Evolutionary conservation across 2,113 vertebrate species (phyloP).

Genomic region (Hippocampus abdominalis): DNA sequence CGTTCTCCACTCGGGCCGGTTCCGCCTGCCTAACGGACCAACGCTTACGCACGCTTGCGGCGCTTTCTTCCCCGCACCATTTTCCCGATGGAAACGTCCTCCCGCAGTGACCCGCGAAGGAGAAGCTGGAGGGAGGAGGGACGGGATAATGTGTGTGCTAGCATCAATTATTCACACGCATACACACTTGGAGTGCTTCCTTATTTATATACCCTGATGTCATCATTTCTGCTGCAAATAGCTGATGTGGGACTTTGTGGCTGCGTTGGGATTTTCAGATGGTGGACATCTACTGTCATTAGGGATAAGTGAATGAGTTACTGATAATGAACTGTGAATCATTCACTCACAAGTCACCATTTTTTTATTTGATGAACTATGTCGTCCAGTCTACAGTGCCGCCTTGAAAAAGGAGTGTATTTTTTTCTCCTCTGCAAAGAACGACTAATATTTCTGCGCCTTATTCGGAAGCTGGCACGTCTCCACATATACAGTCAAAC

Average conservation of each 20-base stretch:
- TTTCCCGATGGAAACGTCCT: constrained; percentile 40
- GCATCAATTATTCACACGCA: constrained; percentile 66
- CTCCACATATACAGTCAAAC: too few relatives aligned
- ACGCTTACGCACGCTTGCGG: constrained; percentile 21
- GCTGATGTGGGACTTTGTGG: constrained; percentile 1
- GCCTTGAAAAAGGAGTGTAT: too few relatives aligned
- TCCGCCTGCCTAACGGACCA: neutral
- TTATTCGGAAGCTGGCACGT: too few relatives aligned
- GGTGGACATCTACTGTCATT: neutral
- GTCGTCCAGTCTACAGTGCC: too few relatives aligned
- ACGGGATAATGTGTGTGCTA: constrained; percentile 46
- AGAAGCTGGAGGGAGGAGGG: constrained; percentile 19
- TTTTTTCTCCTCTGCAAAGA: too few relatives aligned
- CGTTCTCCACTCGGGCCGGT: neutral
- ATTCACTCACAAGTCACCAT: too few relatives aligned
- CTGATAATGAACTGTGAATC: too few relatives aligned
- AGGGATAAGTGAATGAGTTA: too few relatives aligned
- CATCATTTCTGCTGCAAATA: neutral
- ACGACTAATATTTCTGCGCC: too few relatives aligned
- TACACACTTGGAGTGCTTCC: constrained; percentile 16
- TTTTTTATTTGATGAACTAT: too few relatives aligned
- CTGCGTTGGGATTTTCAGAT: neutral
- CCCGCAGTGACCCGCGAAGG: constrained; percentile 46
- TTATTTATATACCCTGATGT: constrained; percentile 11
- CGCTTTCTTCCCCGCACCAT: constrained; percentile 37